A percentile compares a stretch with the other conserved stretches of the same genome.
phyloP scores from a whole-genome alignment of 2,888 invertebrate species.

The Rotaria macrura region DNA sequence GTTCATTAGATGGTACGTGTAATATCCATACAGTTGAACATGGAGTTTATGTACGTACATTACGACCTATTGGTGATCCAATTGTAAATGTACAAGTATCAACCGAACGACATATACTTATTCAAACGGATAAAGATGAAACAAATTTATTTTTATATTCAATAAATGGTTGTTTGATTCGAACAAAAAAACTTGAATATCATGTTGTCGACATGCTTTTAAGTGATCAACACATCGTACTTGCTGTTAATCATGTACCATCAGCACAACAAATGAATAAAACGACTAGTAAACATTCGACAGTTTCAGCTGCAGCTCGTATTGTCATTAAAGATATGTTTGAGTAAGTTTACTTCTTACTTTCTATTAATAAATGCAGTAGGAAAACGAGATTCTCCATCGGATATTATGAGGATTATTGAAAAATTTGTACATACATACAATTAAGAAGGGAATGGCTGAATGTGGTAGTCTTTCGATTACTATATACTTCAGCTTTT shows the following conservation, averaged over 20 bases:
- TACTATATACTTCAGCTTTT: no score
- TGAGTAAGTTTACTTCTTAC: background rate
- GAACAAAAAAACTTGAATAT: background rate
- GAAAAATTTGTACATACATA: no score
- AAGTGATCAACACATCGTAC: constrained; percentile 19
- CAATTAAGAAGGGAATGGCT: no score
- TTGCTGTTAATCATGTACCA: constrained; percentile 18
- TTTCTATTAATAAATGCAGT: no score
- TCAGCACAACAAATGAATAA: no score
- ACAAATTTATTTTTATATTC: constrained; percentile 24
- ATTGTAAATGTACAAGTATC: constrained; percentile 4
- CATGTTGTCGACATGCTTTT: constrained; percentile 27
- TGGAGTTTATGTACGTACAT: constrained; percentile 56
- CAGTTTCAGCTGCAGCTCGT: background rate
- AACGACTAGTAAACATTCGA: no score
- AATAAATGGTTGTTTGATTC: constrained; percentile 24
- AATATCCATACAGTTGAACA: constrained; percentile 58
- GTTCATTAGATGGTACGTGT: constrained; percentile 52
- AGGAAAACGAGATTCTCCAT: no score
- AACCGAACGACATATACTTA: constrained; percentile 25
- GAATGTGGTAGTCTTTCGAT: no score
- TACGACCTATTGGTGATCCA: constrained; percentile 41
- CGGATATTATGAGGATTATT: no score
- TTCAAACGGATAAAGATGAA: background rate
- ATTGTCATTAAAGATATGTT: background rate